Evolutionary conservation across 2,113 vertebrate species (phyloP).

Genomic region (Mormyrus iriodes): DNA sequence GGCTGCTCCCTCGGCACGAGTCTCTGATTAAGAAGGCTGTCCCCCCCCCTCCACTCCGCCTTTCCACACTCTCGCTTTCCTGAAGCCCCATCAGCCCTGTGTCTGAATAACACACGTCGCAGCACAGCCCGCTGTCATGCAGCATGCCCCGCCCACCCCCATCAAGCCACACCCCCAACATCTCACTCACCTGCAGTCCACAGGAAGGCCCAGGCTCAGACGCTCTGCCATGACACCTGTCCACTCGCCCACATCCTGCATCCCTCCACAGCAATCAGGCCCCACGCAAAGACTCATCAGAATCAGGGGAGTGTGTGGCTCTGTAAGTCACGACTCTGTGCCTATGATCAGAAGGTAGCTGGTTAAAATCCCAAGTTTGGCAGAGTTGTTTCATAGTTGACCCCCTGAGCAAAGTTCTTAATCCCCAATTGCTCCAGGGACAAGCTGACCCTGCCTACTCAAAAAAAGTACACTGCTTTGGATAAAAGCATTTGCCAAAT

Average conservation of each 20-base stretch:
- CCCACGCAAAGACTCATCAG: not conserved
- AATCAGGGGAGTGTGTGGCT: not conserved
- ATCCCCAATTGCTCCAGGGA: not conserved
- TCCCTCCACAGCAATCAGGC: not conserved
- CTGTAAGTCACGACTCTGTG: not conserved
- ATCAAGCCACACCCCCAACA: not conserved
- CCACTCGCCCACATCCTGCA: not conserved
- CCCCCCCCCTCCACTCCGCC: not conserved
- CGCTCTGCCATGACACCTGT: not conserved
- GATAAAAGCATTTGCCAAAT: not conserved
- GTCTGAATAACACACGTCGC: not conserved
- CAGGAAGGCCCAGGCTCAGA: not conserved
- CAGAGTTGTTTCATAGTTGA: not conserved
- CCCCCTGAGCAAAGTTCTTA: not conserved
- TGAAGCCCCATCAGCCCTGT: not conserved
- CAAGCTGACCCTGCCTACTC: not conserved
- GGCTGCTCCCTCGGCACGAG: slow-evolving; percentile 52
- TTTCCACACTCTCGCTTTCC: not conserved
- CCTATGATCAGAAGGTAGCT: not conserved
- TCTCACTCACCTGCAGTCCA: not conserved
- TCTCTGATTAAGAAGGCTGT: slow-evolving; percentile 27
- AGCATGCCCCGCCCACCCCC: not conserved
- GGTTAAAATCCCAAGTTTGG: not conserved
- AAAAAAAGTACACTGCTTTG: not conserved
- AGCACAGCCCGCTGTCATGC: not conserved